These are phyloP conservation scores for Drosophila sp. DNA, from an alignment of 1,140 invertebrate genomes.

Conservation along the genomic window DNA sequence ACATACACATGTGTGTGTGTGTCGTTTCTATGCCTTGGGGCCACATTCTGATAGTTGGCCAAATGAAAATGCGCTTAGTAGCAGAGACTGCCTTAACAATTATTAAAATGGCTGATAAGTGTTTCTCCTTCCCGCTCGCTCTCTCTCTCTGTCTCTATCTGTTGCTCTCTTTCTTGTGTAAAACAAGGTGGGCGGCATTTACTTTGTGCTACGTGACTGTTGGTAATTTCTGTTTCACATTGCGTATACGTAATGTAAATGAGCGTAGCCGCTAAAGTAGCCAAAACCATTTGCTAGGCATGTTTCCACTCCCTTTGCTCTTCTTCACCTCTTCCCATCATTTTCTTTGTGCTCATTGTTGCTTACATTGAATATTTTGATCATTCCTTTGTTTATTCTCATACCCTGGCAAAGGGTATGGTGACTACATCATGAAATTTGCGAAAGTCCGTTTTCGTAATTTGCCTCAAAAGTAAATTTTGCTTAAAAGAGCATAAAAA, in stretches of 20 bases:
- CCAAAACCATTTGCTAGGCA: background rate
- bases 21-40: background rate
- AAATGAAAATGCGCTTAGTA: slow-evolving; percentile 30
- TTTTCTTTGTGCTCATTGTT: background rate
- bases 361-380: background rate
- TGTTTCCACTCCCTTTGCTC: background rate
- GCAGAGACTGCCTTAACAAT: slow-evolving; percentile 55
- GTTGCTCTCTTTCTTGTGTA: background rate
- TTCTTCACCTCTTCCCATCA: background rate
- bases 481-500: background rate
- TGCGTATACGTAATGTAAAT: slow-evolving; percentile 34
- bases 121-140: background rate
- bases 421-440: background rate
- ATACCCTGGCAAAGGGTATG: background rate
- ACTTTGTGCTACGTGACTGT: slow-evolving; percentile 51
- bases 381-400: background rate
- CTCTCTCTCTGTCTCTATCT: background rate
- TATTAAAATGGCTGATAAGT: slow-evolving; percentile 59
- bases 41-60: background rate
- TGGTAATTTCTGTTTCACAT: slow-evolving; percentile 48
- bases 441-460: background rate
- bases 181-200: slow-evolving; percentile 37
- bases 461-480: background rate
- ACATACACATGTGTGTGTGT: background rate
- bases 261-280: slow-evolving; percentile 3